Base-by-base conservation (phyloP, 2,113 vertebrate species). In the Patagioenas fasciata region DNA sequence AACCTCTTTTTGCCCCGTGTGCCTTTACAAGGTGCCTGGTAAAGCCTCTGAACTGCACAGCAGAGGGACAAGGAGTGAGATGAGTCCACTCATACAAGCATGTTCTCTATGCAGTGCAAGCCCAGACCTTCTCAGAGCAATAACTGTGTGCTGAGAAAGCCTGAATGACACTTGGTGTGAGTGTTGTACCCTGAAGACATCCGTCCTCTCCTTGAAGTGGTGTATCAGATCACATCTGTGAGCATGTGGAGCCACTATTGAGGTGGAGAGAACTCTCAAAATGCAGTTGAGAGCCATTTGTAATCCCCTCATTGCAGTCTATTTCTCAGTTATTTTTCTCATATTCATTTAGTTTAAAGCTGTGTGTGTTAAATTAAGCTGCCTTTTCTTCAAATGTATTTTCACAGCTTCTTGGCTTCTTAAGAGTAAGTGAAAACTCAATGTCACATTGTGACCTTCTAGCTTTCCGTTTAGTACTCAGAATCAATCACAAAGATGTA, bases 261-360 rank as follows among this genome's bases (percentile, higher is more conserved):
- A 95, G 64, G 48, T 29, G 16, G 66, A 89, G 84, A 85, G 50
- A 80, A 73, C 51, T 91, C 57, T 86, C 58, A 51, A 83, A 85
- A 77, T n/a, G 47, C 40, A 77, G 9, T 61, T 74, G 66, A 67
- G 54, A 66, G 34, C 56, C 44, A 89, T 91, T 78, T 97, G 64
- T 90, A 73, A 75, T 86, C 47, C 48, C 40, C 26, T 69, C 73
- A 36, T 32, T 75, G 42, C 57, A 71, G 88, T 92, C 28, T 67
- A 18, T 88, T 89, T 93, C 19, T 21, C 28, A 28, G 9, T 48
- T 85, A 64, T 71, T 97, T 92, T 77, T 66, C 72, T 91, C 18
- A 21, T 83, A 54, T 64, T 92, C 21, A 64, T 96, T 91, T 94
- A 74, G 69, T 88, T 93, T 92, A 65, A 93, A 74, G 38, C 54